Evolutionary conservation across 2,888 invertebrate genomes (phyloP), one percentile per base, ranked within the genome.

Genomic region (Habrosyne pyritoides): DNA sequence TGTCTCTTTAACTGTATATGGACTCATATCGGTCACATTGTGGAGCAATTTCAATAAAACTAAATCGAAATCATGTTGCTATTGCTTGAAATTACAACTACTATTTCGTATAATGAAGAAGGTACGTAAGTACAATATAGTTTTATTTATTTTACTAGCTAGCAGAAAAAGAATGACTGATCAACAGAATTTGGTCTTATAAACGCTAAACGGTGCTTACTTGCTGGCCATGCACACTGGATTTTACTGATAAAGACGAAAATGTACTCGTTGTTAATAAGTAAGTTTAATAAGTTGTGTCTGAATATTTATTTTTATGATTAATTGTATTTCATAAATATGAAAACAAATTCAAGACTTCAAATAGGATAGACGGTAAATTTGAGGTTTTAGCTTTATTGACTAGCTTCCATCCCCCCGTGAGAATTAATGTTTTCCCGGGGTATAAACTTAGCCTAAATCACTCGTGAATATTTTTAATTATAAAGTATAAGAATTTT

Each of bases 21-120:
- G 75, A 71, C 71, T 74, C 69, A 78, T 79, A 80, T 79, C 71
- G 64, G 62, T 69, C 74, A 81, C 79, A 73, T 79, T 73, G 66
- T 67, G 67, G 67, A 73, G 75, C 67, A 71, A 66, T 67, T 79
- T 73, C 73, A 73, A 80, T 81, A 79, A 79, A 83, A 81, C 71
- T 66, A 72, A 83, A 86, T 83, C 75, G 78, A 79, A 79, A 76
- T 67, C 75, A 75, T 79, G 70, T 66, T 57, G 69, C 56, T 71
- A 64, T 71, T 72, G 64, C 61, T 64, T 61, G 65, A 70, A 73
- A 48, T 21, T 64, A 61, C 62, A 65, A 64, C 60, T 69, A 63
- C 58, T 61, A 61, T 56, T 55, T 64, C 56, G 50, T 56, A 56
- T 58, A 63, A n/a, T 14, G 2, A 4, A 48, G 18, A 18, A 5